A percentile compares a stretch with the other conserved stretches of the same genome.
Conservation (phyloP, 1,140 invertebrate genomes). For the Apis dorsata region DNA sequence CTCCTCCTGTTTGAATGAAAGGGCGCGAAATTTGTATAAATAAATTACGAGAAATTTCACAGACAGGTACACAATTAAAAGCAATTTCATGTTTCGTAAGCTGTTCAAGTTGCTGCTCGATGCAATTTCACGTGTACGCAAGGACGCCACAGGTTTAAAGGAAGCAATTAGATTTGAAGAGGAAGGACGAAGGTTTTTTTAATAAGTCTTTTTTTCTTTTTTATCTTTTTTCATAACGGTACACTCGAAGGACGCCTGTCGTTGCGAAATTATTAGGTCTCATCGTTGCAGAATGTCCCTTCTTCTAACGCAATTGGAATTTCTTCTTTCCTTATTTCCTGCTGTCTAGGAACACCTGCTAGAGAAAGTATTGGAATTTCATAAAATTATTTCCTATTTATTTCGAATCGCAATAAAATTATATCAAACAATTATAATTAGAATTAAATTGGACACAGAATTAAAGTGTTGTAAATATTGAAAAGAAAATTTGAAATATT, state of each 20-base stretch:
- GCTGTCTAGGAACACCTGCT: not conserved
- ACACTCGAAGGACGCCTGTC: conserved; percentile 23
- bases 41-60: not conserved
- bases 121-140: conserved; percentile 29
- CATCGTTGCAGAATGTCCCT: conserved; percentile 27
- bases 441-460: too few relatives aligned
- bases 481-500: too few relatives aligned
- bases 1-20: not conserved
- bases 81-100: conserved; percentile 8
- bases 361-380: not conserved
- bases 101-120: not conserved
- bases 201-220: conserved; percentile 30
- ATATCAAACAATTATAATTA: too few relatives aligned
- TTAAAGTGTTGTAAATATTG: too few relatives aligned
- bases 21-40: not conserved
- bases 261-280: conserved; percentile 40
- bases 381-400: not conserved
- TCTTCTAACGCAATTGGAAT: not conserved
- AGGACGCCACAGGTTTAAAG: conserved; percentile 18
- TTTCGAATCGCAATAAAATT: not conserved
- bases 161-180: conserved; percentile 49
- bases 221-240: conserved; percentile 22
- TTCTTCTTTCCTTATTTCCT: conserved; percentile 27
- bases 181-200: conserved; percentile 43
- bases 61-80: not conserved